These are phyloP conservation scores for Deroplatys truncata DNA, from an alignment of 2,888 invertebrate genomes.

Conservation along the genomic window DNA sequence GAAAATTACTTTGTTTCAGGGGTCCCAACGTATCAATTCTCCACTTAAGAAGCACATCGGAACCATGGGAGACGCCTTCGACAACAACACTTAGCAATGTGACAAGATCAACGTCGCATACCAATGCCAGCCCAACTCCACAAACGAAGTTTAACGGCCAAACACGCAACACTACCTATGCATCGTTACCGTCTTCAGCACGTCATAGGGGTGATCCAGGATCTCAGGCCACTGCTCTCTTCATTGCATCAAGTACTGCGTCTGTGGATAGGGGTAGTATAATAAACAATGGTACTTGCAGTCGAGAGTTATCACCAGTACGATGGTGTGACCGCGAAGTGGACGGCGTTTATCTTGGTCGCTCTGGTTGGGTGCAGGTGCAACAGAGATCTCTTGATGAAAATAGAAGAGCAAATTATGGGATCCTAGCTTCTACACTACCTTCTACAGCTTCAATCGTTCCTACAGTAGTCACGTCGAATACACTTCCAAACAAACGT, in stretches of 20 bases:
- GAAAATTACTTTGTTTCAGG: slow-evolving; percentile 37
- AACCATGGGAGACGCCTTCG: slow-evolving; percentile 51
- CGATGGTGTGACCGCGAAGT: slow-evolving; percentile 57
- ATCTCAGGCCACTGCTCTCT: slow-evolving; percentile 17
- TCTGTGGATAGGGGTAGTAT: slow-evolving; percentile 38
- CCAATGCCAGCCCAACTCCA: slow-evolving; percentile 27
- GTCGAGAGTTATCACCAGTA: slow-evolving; percentile 54
- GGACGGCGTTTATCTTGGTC: slow-evolving; percentile 54
- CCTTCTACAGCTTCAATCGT: slow-evolving; percentile 29
- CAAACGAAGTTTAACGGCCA: slow-evolving; percentile 23
- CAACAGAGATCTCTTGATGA: slow-evolving; percentile 54
- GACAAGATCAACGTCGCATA: slow-evolving; percentile 29
- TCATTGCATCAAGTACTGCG: slow-evolving; percentile 11
- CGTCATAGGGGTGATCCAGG: slow-evolving; percentile 22
- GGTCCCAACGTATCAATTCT: slow-evolving; percentile 54
- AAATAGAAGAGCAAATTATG: slow-evolving; percentile 38
- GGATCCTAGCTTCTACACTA: slow-evolving; percentile 4
- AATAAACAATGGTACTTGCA: slow-evolving; percentile 46
- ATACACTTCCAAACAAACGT: slow-evolving; percentile 45
- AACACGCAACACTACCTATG: slow-evolving; percentile 18
- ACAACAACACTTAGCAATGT: slow-evolving; percentile 38
- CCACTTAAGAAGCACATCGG: slow-evolving; percentile 52
- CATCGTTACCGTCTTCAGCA: slow-evolving; percentile 25
- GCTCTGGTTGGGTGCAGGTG: slow-evolving; percentile 55
- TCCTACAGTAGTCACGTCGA: slow-evolving; percentile 34